phyloP scores from a whole-genome alignment of 2,797 vertebrate genomes.

The Rhinella marina region DNA sequence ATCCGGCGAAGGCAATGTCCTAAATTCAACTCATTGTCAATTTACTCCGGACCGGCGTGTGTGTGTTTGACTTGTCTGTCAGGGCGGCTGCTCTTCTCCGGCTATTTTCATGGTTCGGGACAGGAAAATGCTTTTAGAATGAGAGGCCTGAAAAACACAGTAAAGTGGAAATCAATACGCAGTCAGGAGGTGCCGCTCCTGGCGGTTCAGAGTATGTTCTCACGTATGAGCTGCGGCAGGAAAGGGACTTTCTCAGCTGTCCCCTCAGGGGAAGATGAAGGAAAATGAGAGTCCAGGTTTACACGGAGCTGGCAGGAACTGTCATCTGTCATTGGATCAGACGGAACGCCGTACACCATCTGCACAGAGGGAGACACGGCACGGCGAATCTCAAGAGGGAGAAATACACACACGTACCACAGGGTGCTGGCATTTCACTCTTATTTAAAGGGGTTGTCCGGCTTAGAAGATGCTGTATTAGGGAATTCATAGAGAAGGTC shows the following conservation, averaged over 20 bases:
- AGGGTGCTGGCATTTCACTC: slow-evolving; percentile 1
- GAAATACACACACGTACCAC: neutral
- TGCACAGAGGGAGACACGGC: neutral
- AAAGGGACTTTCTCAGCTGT: neutral
- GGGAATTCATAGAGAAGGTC: neutral
- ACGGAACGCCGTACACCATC: slow-evolving; percentile 34
- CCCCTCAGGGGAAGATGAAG: slow-evolving; percentile 20
- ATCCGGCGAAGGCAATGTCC: neutral
- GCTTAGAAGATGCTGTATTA: neutral
- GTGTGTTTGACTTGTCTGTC: slow-evolving; percentile 1
- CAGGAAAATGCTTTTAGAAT: slow-evolving; percentile 52
- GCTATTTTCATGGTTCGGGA: slow-evolving; percentile 28
- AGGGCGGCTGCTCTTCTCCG: slow-evolving; percentile 9
- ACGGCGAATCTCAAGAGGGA: slow-evolving; percentile 35
- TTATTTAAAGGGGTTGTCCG: neutral
- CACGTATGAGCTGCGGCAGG: neutral
- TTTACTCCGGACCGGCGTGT: neutral
- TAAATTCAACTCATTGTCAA: slow-evolving; percentile 1
- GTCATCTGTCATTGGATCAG: slow-evolving; percentile 59
- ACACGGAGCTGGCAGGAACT: slow-evolving; percentile 43
- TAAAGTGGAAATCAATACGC: slow-evolving; percentile 66
- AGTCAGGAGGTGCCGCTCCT: slow-evolving; percentile 62
- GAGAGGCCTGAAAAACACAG: slow-evolving; percentile 56
- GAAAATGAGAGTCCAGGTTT: slow-evolving; percentile 44
- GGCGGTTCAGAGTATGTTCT: slow-evolving; percentile 57